Percentiles rank a stretch among this genome's conserved stretches.
phyloP scores from a whole-genome alignment of 1,140 invertebrate genomes.

The Dendroctonus valens region DNA sequence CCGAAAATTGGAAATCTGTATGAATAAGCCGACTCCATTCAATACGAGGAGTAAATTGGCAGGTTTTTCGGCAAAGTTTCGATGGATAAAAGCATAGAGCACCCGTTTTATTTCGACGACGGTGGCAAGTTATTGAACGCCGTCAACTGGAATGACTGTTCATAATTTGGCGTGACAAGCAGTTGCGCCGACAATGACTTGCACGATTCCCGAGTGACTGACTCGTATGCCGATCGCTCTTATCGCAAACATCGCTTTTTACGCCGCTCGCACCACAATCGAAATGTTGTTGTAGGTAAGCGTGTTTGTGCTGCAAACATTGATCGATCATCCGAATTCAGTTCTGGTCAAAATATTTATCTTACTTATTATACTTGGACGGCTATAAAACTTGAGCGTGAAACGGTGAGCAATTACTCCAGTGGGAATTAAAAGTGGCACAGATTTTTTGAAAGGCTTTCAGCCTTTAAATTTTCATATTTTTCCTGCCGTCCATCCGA shows the following conservation, averaged over 20 bases:
- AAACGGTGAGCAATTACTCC: conserved; percentile 8
- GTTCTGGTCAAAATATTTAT: conserved; percentile 29
- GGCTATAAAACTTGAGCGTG: conserved; percentile 3
- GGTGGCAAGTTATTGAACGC: conserved; percentile 32
- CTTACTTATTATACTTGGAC: conserved; percentile 1
- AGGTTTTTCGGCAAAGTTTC: no score
- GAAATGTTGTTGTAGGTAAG: conserved; percentile 31
- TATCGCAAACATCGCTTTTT: conserved; percentile 37
- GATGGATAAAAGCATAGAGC: conserved; percentile 5
- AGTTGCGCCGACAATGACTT: conserved; percentile 35
- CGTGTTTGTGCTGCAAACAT: conserved; percentile 27
- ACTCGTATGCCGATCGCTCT: conserved; percentile 31
- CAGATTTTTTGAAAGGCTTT: no score
- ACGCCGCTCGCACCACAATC: conserved; percentile 25
- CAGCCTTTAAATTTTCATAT: no score
- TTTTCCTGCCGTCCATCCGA: no score
- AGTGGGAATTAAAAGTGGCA: background rate
- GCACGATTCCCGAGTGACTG: conserved; percentile 33
- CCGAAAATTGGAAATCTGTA: no score
- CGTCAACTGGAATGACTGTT: conserved; percentile 26
- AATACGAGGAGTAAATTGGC: no score
- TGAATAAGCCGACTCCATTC: no score
- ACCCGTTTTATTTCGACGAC: conserved; percentile 14
- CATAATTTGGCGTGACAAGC: conserved; percentile 37
- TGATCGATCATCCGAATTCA: conserved; percentile 27